Evolutionary conservation across 2,113 vertebrate genomes (phyloP).

Genomic region (Plestiodon gilberti): DNA sequence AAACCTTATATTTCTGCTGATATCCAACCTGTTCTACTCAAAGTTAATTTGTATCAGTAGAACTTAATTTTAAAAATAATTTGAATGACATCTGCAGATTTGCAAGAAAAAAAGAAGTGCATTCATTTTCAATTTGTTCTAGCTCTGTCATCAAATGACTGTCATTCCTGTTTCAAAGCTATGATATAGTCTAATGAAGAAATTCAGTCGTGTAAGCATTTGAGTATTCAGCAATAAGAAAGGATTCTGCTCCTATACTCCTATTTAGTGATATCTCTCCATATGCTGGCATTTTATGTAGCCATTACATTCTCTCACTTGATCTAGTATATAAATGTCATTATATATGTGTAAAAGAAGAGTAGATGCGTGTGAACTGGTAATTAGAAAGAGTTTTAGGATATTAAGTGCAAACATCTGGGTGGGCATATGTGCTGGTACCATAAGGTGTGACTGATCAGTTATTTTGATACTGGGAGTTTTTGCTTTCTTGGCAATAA

Average conservation of each 20-base stretch:
- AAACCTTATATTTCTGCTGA: neutral
- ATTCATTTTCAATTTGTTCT: neutral
- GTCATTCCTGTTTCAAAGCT: neutral
- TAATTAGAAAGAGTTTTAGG: slow-evolving; percentile 21
- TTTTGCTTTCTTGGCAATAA: neutral
- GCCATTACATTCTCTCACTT: slow-evolving; percentile 19
- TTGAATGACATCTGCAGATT: neutral
- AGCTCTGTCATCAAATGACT: neutral
- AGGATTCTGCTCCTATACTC: neutral
- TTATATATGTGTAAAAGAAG: neutral
- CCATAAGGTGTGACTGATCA: neutral
- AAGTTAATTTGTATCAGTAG: neutral
- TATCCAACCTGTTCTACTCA: neutral
- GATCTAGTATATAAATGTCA: slow-evolving; percentile 27
- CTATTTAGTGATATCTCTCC: neutral
- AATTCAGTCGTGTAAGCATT: neutral
- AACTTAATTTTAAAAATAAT: neutral
- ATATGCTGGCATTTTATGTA: slow-evolving; percentile 27
- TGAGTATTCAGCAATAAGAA: neutral
- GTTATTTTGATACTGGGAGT: slow-evolving; percentile 15
- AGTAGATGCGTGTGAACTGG: slow-evolving; percentile 5
- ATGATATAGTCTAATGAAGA: neutral
- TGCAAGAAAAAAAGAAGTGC: neutral
- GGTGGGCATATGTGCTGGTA: slow-evolving; percentile 7
- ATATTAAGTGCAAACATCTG: slow-evolving; percentile 42